Conservation (phyloP, 2,888 invertebrate genomes). For the Entomobrya proxima region DNA sequence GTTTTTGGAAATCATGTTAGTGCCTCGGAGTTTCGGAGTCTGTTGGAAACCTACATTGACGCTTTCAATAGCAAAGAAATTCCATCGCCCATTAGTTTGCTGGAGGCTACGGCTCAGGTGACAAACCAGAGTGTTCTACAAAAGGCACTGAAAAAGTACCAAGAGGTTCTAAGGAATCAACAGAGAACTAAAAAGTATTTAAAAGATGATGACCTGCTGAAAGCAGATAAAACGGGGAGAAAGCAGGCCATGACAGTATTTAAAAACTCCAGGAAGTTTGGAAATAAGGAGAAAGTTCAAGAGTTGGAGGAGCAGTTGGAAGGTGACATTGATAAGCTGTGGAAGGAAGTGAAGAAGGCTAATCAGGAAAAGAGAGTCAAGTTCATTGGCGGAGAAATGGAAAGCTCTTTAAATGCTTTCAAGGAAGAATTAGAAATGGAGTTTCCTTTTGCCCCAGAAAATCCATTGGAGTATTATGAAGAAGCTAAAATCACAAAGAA, state of each 20-base stretch:
- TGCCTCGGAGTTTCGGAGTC: constrained; percentile 27
- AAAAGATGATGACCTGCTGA: neutral
- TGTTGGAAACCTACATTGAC: constrained; percentile 39
- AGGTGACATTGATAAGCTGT: neutral
- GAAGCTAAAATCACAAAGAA: neutral
- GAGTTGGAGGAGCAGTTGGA: constrained; percentile 14
- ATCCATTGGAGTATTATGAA: constrained; percentile 16
- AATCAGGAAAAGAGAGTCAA: constrained; percentile 11
- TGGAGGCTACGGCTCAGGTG: constrained; percentile 18
- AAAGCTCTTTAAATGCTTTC: neutral
- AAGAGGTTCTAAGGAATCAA: neutral
- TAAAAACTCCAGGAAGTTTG: constrained; percentile 11
- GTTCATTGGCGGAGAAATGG: neutral
- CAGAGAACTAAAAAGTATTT: neutral
- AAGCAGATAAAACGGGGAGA: neutral
- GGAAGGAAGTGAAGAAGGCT: neutral
- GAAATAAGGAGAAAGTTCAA: constrained; percentile 6
- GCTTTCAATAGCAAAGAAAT: constrained; percentile 55
- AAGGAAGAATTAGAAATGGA: constrained; percentile 27
- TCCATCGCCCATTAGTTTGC: constrained; percentile 5
- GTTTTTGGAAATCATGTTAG: constrained; percentile 45
- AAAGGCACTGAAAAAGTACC: constrained; percentile 2
- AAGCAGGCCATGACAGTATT: neutral
- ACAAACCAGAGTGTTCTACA: constrained; percentile 2
- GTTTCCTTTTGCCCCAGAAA: neutral